Evolutionary conservation across 2,113 vertebrate genomes (phyloP).

Genomic region (Megalops atlanticus): DNA sequence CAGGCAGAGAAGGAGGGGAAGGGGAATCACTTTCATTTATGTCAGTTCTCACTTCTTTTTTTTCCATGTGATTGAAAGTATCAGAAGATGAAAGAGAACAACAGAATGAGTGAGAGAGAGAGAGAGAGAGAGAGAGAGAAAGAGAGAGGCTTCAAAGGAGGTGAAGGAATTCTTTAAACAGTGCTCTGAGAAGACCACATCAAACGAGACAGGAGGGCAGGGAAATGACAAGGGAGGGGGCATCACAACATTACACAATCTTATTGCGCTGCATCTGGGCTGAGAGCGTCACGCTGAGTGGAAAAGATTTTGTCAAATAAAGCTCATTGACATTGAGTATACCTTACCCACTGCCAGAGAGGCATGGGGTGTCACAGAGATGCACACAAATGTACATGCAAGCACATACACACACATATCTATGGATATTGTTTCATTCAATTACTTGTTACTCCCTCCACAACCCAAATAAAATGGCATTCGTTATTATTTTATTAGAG

Average conservation of each 20-base stretch:
- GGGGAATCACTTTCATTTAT: constrained; percentile 55
- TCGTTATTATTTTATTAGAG: no score
- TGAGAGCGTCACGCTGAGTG: constrained; percentile 41
- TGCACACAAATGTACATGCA: constrained; percentile 8
- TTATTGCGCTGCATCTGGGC: constrained; percentile 57
- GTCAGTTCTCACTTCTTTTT: constrained; percentile 49
- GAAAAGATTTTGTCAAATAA: constrained; percentile 63
- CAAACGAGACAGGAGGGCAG: constrained; percentile 58
- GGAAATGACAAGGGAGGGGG: constrained; percentile 18
- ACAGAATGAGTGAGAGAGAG: constrained; percentile 43
- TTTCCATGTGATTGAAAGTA: constrained; percentile 41
- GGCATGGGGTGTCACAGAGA: constrained; percentile 50
- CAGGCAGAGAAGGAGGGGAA: constrained; percentile 47
- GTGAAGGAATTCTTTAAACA: constrained; percentile 68
- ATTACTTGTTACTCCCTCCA: no score
- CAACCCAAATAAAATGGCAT: no score
- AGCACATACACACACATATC: constrained; percentile 21
- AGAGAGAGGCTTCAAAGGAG: constrained; percentile 69
- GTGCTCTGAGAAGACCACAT: constrained; percentile 72
- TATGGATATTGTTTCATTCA: no score
- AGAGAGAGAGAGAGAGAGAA: constrained; percentile 44
- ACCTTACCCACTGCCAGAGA: constrained; percentile 58
- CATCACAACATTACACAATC: constrained; percentile 42
- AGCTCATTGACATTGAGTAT: constrained; percentile 49
- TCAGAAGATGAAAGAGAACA: constrained; percentile 60